Percentiles rank a stretch among this genome's conserved stretches.
phyloP scores from a whole-genome alignment of 2,797 vertebrate genomes.

The Gallinago solitaria region DNA sequence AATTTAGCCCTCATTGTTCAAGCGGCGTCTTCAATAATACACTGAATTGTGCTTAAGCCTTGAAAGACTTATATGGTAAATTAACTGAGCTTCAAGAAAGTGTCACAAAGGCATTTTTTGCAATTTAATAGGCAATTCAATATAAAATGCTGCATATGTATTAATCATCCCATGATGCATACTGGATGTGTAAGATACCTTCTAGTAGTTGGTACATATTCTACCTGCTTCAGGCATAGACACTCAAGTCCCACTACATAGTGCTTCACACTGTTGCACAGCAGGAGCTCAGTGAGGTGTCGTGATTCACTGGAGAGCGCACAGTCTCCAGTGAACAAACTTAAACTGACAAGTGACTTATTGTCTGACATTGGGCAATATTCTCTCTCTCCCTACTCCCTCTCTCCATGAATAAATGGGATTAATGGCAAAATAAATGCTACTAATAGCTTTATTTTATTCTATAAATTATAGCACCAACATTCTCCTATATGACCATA shows the following conservation, averaged over 20 bases:
- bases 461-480: background rate
- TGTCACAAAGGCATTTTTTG: slow-evolving; percentile 40
- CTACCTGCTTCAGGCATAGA: background rate
- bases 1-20: slow-evolving; percentile 35
- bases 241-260: accelerated
- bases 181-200: background rate
- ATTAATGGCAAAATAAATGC: background rate
- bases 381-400: background rate
- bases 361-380: background rate
- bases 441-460: background rate
- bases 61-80: slow-evolving; percentile 25
- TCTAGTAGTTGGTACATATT: background rate
- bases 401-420: background rate
- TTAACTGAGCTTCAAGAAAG: slow-evolving; percentile 61
- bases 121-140: slow-evolving; percentile 36
- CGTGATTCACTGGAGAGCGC: background rate
- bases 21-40: slow-evolving; percentile 15
- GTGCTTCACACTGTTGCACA: background rate
- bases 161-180: background rate
- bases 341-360: background rate
- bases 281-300: background rate
- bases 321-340: background rate
- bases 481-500: background rate
- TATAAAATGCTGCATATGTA: background rate
- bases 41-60: slow-evolving; percentile 31